These are phyloP conservation scores for Callipepla squamata DNA, from an alignment of 2,113 vertebrate species.

Conservation along the genomic window DNA sequence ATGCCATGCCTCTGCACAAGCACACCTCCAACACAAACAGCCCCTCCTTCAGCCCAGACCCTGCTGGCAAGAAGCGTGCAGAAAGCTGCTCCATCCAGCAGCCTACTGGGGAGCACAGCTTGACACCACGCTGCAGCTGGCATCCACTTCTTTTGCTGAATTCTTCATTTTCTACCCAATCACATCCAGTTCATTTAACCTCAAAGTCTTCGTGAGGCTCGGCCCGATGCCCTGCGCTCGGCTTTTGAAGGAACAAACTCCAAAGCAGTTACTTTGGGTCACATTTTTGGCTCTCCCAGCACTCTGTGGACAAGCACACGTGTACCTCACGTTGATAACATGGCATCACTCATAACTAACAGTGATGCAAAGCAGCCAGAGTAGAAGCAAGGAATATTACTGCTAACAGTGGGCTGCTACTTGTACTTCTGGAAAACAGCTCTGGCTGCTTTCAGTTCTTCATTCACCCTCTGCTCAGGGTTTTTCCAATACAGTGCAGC, in stretches of 20 bases:
- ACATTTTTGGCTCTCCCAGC: background rate
- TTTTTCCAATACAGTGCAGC: background rate
- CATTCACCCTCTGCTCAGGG: background rate
- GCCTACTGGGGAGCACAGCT: background rate
- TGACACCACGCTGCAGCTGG: background rate
- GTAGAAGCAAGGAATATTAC: background rate
- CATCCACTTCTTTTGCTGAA: background rate
- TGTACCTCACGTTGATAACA: background rate
- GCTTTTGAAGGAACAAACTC: background rate
- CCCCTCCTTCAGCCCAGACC: background rate
- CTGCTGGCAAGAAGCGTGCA: background rate
- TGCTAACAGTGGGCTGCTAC: background rate
- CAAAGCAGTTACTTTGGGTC: background rate
- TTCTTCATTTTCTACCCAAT: background rate
- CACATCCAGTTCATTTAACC: background rate
- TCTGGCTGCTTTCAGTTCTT: background rate
- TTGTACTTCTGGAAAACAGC: background rate
- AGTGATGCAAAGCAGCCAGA: accelerated
- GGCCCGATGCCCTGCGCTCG: background rate
- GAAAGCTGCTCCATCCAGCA: background rate
- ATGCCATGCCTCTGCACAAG: background rate
- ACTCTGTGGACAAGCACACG: background rate
- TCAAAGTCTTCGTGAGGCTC: background rate
- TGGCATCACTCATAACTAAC: background rate
- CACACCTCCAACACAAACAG: slow-evolving; percentile 12